Percentiles rank a stretch among this genome's conserved stretches.
Evolutionary conservation across 2,888 invertebrate species (phyloP).

Genomic region (Dascillus cervinus): DNA sequence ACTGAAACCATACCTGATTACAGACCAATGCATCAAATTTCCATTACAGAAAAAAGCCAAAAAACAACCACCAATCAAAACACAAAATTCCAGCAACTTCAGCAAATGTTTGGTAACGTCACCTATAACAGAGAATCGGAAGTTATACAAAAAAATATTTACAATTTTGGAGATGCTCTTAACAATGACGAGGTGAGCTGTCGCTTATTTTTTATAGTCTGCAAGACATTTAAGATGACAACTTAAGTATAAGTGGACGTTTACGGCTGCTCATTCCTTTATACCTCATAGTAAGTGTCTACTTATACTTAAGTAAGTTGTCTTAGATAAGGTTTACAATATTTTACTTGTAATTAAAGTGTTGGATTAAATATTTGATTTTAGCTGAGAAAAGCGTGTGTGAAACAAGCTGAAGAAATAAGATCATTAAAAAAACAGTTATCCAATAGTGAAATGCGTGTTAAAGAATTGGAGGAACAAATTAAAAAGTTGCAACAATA

Average conservation of each 20-base stretch:
- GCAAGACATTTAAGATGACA: neutral
- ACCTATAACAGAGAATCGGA: conserved; percentile 33
- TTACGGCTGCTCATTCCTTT: too few relatives aligned
- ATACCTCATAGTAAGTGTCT: too few relatives aligned
- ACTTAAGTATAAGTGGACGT: too few relatives aligned
- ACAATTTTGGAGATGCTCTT: conserved; percentile 49
- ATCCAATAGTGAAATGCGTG: conserved; percentile 67
- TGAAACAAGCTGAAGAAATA: conserved; percentile 72
- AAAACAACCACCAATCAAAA: conserved; percentile 71
- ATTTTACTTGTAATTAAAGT: too few relatives aligned
- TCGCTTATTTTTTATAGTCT: neutral
- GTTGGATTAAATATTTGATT: conserved; percentile 12
- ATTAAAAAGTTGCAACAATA: conserved; percentile 52
- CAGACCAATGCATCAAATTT: conserved; percentile 59
- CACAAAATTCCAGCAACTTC: conserved; percentile 74
- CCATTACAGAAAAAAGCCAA: conserved; percentile 58
- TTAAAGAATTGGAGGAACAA: conserved; percentile 74
- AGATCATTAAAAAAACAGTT: conserved; percentile 69
- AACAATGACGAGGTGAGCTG: conserved; percentile 49
- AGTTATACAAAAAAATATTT: conserved; percentile 50
- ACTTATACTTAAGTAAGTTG: too few relatives aligned
- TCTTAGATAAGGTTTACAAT: too few relatives aligned
- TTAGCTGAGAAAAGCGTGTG: conserved; percentile 68
- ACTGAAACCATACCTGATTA: conserved; percentile 84
- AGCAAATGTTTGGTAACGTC: conserved; percentile 54